Percentiles rank a stretch among this genome's conserved stretches.
phyloP scores from a whole-genome alignment of 2,888 invertebrate genomes.

The Dioctria linearis region DNA sequence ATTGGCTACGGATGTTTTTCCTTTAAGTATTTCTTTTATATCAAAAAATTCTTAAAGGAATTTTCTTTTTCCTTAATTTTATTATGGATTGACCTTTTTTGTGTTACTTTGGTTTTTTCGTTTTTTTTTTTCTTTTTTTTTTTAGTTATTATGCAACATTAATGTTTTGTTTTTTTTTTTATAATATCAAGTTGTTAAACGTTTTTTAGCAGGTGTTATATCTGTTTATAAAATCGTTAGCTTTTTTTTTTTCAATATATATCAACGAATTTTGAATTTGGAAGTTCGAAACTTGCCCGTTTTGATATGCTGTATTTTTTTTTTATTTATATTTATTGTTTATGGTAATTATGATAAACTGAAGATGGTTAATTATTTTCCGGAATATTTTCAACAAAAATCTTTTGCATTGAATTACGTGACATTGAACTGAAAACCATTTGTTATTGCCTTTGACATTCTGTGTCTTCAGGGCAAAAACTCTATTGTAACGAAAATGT shows the following conservation, averaged over 20 bases:
- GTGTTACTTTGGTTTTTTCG: not conserved
- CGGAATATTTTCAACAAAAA: conserved; percentile 11
- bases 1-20: conserved; percentile 1
- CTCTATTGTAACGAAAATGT: conserved; percentile 55
- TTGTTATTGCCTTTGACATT: conserved; percentile 1
- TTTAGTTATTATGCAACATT: conserved; percentile 46
- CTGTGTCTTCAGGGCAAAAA: not conserved
- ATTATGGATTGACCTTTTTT: not conserved
- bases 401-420: conserved; percentile 27
- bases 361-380: conserved; percentile 52
- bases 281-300: conserved; percentile 54
- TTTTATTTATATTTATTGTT: conserved; percentile 35
- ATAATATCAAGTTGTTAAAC: not conserved
- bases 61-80: not conserved
- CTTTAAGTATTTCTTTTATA: conserved; percentile 1
- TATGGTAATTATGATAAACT: conserved; percentile 43
- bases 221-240: conserved; percentile 7
- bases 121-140: conserved; percentile 15
- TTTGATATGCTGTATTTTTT: conserved; percentile 20
- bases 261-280: conserved; percentile 61
- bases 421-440: conserved; percentile 54
- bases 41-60: not conserved
- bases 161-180: not conserved
- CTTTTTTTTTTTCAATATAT: conserved; percentile 55
- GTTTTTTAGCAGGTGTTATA: conserved; percentile 28